Base-by-base conservation (phyloP, 2,888 invertebrate genomes). In the Gordius sp. region DNA sequence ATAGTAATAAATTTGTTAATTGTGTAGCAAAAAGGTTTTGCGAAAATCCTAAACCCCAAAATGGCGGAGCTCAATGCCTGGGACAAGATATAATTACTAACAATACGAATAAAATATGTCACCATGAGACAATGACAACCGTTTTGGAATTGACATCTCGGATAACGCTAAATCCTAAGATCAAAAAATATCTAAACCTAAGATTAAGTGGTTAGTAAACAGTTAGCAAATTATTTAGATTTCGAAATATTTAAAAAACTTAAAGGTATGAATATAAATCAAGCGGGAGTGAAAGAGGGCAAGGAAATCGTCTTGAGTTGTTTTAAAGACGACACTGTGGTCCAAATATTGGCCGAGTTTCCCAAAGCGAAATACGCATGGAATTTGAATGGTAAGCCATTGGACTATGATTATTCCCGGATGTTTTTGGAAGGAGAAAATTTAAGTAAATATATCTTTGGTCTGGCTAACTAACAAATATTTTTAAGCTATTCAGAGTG, bases 241-340 rank as follows among this genome's bases (percentile, higher is more conserved):
- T n/a, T n/a, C n/a, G n/a, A n/a, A n/a, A n/a, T n/a, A n/a, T n/a
- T 33, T 33, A 13, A 33, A 33, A 33, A 13, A 33, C n/a, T 33
- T 33, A 33, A 33, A 47, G 47, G 23, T n/a, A 47, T 47, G 47
- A 47, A 47, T 20, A n/a, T n/a, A 18, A 47, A 47, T 20, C 20
- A n/a, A 4, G 47, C 47, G 8, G 8, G n/a, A 8, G 23, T 47
- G 8, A 47, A 47, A 47, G 16, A 47, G 23, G 47, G 47, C 20
- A 8, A 8, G 4, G 47, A 47, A 47, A 20, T 47, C 20, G 4
- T 47, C n/a, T 20, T 47, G 4, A 18, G n/a, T 4, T 47, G 47
- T 47, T 47, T 47, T 4, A 8, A 8, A 20, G 20, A 8, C 20
- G 20, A 4, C 47, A n/a, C 4, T 13, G 20, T 47, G 16, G 20